Base-by-base conservation (phyloP, 2,113 vertebrate genomes). In the Cyphomyrus plagiostoma region DNA sequence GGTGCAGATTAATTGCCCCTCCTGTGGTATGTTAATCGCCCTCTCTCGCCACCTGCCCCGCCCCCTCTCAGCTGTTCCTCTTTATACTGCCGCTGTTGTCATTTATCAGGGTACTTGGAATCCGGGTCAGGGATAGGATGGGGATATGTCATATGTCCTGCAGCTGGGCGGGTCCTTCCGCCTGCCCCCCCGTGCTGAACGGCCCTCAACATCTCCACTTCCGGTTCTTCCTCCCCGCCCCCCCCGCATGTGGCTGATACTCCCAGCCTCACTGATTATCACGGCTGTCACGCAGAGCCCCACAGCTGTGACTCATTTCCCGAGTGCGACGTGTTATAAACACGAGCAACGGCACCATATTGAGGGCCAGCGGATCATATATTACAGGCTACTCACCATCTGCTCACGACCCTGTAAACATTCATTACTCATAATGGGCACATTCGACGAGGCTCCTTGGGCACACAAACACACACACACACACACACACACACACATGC, bases 311-410 rank as follows among this genome's bases (percentile, higher is more conserved):
- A 58, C 49, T 91, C 89, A 89, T 92, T 93, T 93, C 93, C 92
- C 35, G 86, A 88, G 93, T 93, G 93, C 93, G 92, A 92, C 93
- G 93, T 92, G 94, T 93, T 94, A 94, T 96, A 95, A 96, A 96
- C 95, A 95, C 92, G 91, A 93, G 93, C 90, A 70, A 90, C 92
- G 93, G 92, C 91, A 93, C 93, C 95, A 95, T 96, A 95, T 95
- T 96, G 95, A 93, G 92, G 94, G 93, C 94, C 94, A 93, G 93
- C 92, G 92, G 93, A 95, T 95, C 94, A 95, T 95, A 96, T 95
- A 96, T 96, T 93, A 95, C 93, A 94, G 94, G 96, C 96, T 95
- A 95, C 94, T 93, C 94, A 92, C 95, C 95, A 96, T 96, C 96
- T 96, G 96, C 94, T 95, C n/a, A 93, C 92, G 90, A 92, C 46